These are phyloP conservation scores for Falco concolor DNA, from an alignment of 2,797 vertebrate species.

Conservation along the genomic window DNA sequence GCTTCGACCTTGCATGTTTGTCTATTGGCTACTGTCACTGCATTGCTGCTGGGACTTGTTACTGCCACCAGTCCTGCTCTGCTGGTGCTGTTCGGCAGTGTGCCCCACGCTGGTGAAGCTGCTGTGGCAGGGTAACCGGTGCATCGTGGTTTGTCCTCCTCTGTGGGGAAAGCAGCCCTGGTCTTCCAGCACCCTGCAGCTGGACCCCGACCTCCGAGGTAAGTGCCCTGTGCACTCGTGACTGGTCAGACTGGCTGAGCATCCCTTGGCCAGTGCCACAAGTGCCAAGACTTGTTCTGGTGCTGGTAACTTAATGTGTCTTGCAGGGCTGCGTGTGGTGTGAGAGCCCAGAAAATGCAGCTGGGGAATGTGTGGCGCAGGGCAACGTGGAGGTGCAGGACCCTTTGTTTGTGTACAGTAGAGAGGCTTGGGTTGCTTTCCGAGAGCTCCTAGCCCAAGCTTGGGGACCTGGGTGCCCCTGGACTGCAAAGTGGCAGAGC, in stretches of 20 bases:
- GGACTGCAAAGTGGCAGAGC: neutral
- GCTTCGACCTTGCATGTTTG: neutral
- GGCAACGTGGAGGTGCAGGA: neutral
- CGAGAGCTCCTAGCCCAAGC: neutral
- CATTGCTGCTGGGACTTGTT: neutral
- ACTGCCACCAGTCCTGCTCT: neutral
- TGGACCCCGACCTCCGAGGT: neutral
- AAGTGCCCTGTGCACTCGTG: too few relatives aligned
- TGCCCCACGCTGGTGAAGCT: neutral
- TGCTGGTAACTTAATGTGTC: neutral
- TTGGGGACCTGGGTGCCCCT: neutral
- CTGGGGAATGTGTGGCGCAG: neutral
- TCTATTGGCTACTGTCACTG: neutral
- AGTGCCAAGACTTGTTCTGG: neutral
- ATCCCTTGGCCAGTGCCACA: neutral
- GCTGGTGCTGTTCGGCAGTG: neutral
- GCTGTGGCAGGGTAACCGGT: neutral
- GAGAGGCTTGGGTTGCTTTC: neutral
- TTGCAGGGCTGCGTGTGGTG: neutral
- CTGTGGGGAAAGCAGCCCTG: neutral
- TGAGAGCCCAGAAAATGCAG: neutral
- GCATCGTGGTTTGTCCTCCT: neutral
- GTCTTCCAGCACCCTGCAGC: neutral
- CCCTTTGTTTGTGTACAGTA: neutral
- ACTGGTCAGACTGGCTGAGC: neutral